Conservation (phyloP, 2,888 invertebrate species). For the Phaonia tiefii region DNA sequence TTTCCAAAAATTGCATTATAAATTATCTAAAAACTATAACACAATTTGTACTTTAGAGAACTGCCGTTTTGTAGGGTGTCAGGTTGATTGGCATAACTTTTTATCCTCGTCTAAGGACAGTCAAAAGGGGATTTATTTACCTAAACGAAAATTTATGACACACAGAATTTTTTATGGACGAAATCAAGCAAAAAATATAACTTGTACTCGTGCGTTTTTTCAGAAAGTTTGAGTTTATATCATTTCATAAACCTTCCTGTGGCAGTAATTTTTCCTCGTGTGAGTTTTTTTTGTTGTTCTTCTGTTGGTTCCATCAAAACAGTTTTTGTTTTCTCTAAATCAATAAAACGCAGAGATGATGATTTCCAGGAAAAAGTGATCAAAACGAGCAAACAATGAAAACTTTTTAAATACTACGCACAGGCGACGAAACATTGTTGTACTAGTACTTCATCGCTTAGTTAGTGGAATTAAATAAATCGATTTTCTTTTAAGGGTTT, state of each 20-base stretch:
- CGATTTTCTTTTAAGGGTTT: constrained; percentile 4
- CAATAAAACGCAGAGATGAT: constrained; percentile 52
- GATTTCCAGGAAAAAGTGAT: constrained; percentile 5
- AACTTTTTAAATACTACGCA: constrained; percentile 5
- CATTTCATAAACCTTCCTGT: background rate
- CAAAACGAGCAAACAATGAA: background rate
- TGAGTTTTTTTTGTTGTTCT: constrained; percentile 14
- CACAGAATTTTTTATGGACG: background rate
- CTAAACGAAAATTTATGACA: constrained; percentile 49
- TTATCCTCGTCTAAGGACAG: constrained; percentile 25
- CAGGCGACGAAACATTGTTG: constrained; percentile 30
- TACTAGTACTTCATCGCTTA: background rate
- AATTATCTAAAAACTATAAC: too few relatives aligned
- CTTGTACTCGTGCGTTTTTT: background rate
- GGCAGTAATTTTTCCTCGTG: background rate
- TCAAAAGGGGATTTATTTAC: constrained; percentile 43
- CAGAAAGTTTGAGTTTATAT: constrained; percentile 16
- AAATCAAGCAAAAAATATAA: constrained; percentile 11
- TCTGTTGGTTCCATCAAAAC: background rate
- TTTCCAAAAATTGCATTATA: too few relatives aligned
- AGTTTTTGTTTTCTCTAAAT: constrained; percentile 21
- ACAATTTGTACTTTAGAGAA: too few relatives aligned
- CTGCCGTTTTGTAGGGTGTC: constrained; percentile 1
- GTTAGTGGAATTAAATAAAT: background rate
- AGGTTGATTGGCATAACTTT: constrained; percentile 24